These are phyloP conservation scores for Nomada hirtipes DNA, from an alignment of 2,888 invertebrate species.

Conservation along the genomic window DNA sequence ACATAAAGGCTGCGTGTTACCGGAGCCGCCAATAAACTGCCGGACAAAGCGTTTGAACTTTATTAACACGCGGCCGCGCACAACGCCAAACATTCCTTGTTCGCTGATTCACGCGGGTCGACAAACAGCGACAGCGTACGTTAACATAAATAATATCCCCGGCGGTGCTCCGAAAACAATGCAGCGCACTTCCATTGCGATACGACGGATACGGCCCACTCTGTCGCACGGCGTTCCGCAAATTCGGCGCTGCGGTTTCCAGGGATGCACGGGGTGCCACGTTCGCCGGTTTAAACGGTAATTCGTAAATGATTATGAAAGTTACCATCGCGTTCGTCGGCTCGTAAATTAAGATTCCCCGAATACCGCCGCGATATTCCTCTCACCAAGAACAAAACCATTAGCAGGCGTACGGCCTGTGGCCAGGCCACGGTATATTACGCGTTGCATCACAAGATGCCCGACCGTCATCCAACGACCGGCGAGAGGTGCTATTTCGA, in stretches of 20 bases:
- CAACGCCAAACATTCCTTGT: conserved; percentile 6
- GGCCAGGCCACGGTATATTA: no score
- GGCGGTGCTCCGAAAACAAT: not conserved
- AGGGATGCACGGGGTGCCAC: no score
- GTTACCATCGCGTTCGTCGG: no score
- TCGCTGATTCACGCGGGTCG: conserved; percentile 19
- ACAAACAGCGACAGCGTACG: not conserved
- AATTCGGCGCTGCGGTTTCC: no score
- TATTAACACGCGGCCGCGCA: conserved; percentile 16
- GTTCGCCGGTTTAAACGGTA: not conserved
- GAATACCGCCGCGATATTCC: not conserved
- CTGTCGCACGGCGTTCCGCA: not conserved
- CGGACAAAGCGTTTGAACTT: conserved; percentile 30
- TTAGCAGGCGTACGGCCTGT: not conserved
- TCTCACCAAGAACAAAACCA: not conserved
- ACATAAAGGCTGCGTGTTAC: conserved; percentile 7
- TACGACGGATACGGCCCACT: not conserved
- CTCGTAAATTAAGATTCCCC: not conserved
- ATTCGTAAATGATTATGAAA: not conserved
- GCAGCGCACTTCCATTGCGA: not conserved
- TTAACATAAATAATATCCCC: conserved; percentile 23
- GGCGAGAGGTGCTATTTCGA: conserved; percentile 42
- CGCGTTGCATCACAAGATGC: conserved; percentile 17
- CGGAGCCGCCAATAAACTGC: conserved; percentile 25
- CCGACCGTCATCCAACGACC: not conserved